phyloP scores from a whole-genome alignment of 2,888 invertebrate genomes.

The Aphidius colemani region DNA sequence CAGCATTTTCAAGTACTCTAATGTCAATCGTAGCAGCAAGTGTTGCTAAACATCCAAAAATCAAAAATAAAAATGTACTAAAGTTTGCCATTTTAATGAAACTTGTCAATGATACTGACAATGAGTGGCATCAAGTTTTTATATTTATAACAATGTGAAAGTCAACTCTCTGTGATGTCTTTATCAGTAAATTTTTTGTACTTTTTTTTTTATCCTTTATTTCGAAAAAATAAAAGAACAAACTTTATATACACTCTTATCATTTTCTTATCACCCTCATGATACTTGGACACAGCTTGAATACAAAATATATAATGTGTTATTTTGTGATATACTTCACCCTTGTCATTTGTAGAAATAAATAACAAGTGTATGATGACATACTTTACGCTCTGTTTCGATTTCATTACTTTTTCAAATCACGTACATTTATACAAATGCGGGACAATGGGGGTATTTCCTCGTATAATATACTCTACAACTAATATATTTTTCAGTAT shows the following conservation, averaged over 20 bases:
- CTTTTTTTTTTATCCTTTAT: too few species aligned
- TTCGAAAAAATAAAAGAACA: too few species aligned
- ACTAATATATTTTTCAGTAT: too few species aligned
- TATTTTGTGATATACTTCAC: neutral
- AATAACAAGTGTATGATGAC: neutral
- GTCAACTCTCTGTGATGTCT: neutral
- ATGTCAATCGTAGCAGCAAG: slow-evolving; percentile 3
- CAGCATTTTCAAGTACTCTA: slow-evolving; percentile 8
- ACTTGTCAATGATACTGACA: slow-evolving; percentile 4
- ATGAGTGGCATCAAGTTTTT: neutral
- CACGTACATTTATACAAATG: slow-evolving; percentile 16
- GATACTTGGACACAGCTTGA: neutral
- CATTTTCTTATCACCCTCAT: slow-evolving; percentile 1
- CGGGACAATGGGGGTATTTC: slow-evolving; percentile 9
- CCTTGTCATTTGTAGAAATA: neutral
- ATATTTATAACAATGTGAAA: neutral
- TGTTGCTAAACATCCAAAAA: neutral
- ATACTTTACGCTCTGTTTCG: slow-evolving; percentile 16
- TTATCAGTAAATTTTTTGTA: neutral
- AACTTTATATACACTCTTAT: too few species aligned
- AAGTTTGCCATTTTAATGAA: too few species aligned
- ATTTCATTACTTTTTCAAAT: slow-evolving; percentile 14
- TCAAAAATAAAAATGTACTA: neutral
- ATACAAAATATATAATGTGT: neutral
- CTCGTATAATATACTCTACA: too few species aligned